Evolutionary conservation across 2,888 invertebrate species (phyloP).

Genomic region (Philaethria dido): DNA sequence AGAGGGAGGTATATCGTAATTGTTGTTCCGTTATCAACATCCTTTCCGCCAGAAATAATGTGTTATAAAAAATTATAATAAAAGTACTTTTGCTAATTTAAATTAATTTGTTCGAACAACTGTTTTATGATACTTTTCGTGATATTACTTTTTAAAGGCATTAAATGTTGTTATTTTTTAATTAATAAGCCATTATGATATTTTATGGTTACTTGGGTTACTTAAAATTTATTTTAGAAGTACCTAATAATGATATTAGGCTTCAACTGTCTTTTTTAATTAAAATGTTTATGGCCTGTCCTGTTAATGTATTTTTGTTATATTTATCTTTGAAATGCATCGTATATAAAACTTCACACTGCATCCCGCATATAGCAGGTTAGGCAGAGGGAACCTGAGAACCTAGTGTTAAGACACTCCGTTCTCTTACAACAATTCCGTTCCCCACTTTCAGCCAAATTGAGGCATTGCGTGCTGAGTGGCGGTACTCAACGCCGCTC

Average conservation of each 20-base stretch:
- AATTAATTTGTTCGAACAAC: neutral
- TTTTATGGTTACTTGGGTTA: neutral
- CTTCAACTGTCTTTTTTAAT: neutral
- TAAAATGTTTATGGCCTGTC: neutral
- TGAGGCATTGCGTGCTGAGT: too few species aligned
- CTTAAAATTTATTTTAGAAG: neutral
- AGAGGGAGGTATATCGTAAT: neutral
- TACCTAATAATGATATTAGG: neutral
- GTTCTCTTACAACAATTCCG: too few species aligned
- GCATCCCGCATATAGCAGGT: too few species aligned
- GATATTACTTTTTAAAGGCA: neutral
- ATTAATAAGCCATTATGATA: neutral
- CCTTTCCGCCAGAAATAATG: neutral
- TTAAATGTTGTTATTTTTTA: slow-evolving; percentile 3
- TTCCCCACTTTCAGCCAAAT: too few species aligned
- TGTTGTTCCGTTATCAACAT: neutral
- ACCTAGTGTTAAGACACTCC: too few species aligned
- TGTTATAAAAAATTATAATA: neutral
- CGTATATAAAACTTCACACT: too few species aligned
- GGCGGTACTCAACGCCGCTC: too few species aligned
- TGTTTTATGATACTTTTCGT: neutral
- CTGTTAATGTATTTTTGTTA: neutral
- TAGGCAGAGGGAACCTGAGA: too few species aligned
- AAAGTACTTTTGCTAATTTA: neutral
- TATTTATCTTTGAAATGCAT: neutral